phyloP scores from a whole-genome alignment of 2,797 vertebrate genomes.

The Gephyroberyx darwinii region DNA sequence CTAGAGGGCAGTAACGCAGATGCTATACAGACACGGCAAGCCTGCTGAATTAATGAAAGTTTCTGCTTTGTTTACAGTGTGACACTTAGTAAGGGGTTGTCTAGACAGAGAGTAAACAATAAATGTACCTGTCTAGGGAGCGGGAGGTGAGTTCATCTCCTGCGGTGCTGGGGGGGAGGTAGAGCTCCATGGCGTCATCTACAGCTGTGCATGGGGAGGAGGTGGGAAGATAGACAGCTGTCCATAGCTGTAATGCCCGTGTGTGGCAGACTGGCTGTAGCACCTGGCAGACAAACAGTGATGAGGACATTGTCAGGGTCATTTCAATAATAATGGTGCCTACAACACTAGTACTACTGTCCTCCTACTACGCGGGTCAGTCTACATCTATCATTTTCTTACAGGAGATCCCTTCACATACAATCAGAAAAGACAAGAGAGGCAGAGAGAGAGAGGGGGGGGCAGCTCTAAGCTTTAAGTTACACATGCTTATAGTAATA shows the following conservation, averaged over 20 bases:
- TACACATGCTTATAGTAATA: no score
- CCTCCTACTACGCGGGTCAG: no score
- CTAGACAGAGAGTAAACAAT: constrained; percentile 8
- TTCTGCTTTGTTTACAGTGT: not conserved
- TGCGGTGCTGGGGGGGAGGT: constrained; percentile 85
- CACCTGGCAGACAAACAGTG: constrained; percentile 80
- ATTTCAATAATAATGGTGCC: constrained; percentile 12
- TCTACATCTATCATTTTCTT: not conserved
- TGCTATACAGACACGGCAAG: not conserved
- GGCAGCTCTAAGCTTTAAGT: no score
- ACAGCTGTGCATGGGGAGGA: constrained; percentile 94
- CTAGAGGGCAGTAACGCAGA: constrained; percentile 58
- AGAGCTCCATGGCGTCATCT: constrained; percentile 95
- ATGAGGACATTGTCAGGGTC: constrained; percentile 20
- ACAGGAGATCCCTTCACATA: no score
- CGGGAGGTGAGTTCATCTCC: constrained; percentile 92
- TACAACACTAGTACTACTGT: not conserved
- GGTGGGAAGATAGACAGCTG: constrained; percentile 94
- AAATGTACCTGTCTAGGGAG: constrained; percentile 89
- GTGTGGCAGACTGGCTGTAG: constrained; percentile 98
- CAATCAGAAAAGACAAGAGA: no score
- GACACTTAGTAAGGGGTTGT: not conserved
- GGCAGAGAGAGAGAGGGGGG: no score
- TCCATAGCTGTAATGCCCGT: constrained; percentile 95
- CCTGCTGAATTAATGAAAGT: not conserved